These are phyloP conservation scores for Selenia dentaria DNA, from an alignment of 2,888 invertebrate species.

Conservation along the genomic window DNA sequence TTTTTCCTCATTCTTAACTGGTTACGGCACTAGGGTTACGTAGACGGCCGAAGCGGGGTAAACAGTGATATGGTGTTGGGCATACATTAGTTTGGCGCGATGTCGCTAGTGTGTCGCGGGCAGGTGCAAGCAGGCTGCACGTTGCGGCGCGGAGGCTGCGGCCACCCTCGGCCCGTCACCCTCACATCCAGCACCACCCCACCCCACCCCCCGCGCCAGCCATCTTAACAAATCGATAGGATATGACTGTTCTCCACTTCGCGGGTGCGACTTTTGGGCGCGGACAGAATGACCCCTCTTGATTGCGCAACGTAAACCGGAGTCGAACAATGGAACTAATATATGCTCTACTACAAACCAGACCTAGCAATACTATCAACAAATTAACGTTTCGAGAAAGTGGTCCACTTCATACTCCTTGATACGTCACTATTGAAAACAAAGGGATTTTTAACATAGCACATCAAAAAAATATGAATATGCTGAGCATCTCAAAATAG, in stretches of 20 bases:
- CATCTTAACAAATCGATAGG: slow-evolving; percentile 86
- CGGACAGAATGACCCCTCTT: slow-evolving; percentile 78
- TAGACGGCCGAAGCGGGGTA: no score
- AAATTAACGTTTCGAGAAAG: slow-evolving; percentile 12
- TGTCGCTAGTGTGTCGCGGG: slow-evolving; percentile 69
- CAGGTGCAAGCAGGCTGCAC: slow-evolving; percentile 81
- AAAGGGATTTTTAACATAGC: no score
- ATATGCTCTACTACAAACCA: slow-evolving; percentile 28
- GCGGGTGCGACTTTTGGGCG: slow-evolving; percentile 81
- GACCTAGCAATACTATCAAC: slow-evolving; percentile 15
- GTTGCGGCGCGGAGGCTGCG: slow-evolving; percentile 77
- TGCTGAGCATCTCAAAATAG: no score
- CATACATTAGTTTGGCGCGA: slow-evolving; percentile 40
- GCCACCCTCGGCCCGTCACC: slow-evolving; percentile 62
- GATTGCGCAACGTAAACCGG: slow-evolving; percentile 66
- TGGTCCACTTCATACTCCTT: no score
- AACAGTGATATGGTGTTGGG: no score
- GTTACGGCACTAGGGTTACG: no score
- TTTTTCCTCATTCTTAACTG: no score
- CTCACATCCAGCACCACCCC: slow-evolving; percentile 49
- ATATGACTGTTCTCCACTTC: slow-evolving; percentile 84
- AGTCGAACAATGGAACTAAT: slow-evolving; percentile 49
- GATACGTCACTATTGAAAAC: no score
- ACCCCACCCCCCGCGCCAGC: slow-evolving; percentile 67
- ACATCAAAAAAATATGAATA: no score